Evolutionary conservation across 2,797 vertebrate genomes (phyloP).

Genomic region (Danio kyathit): DNA sequence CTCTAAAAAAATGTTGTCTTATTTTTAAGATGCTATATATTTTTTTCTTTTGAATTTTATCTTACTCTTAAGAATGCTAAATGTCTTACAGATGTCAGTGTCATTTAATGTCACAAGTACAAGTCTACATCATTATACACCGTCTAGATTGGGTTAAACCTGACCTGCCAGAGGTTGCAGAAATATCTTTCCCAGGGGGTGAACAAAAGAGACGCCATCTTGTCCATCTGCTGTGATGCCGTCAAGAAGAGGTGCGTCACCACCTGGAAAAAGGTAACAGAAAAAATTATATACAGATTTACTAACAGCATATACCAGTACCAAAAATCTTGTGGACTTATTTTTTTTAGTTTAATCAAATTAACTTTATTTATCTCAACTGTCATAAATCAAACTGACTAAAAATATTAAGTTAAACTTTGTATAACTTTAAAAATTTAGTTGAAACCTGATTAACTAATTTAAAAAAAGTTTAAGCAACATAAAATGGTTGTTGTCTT

Average conservation of each 20-base stretch:
- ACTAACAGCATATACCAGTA: neutral
- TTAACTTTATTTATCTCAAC: no score
- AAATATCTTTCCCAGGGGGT: conserved; percentile 88
- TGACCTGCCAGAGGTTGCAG: conserved; percentile 90
- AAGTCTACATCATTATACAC: neutral
- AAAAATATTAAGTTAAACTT: no score
- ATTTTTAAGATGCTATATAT: neutral
- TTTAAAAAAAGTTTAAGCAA: no score
- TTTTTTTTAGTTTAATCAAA: no score
- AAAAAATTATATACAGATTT: neutral
- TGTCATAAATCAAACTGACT: no score
- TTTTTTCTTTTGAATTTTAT: neutral
- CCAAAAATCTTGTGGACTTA: no score
- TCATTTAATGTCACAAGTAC: neutral
- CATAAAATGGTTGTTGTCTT: no score
- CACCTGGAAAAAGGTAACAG: conserved; percentile 73
- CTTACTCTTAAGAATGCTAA: neutral
- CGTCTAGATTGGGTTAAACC: neutral
- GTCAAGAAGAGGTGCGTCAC: conserved; percentile 82
- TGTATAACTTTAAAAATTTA: no score
- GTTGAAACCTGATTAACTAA: no score
- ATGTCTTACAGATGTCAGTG: neutral
- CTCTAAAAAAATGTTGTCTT: neutral
- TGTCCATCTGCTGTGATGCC: conserved; percentile 86
- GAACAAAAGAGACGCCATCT: conserved; percentile 89